A percentile compares a stretch with the other conserved stretches of the same genome.
Evolutionary conservation across 2,888 invertebrate species (phyloP).

Genomic region (Eilema sororculum): DNA sequence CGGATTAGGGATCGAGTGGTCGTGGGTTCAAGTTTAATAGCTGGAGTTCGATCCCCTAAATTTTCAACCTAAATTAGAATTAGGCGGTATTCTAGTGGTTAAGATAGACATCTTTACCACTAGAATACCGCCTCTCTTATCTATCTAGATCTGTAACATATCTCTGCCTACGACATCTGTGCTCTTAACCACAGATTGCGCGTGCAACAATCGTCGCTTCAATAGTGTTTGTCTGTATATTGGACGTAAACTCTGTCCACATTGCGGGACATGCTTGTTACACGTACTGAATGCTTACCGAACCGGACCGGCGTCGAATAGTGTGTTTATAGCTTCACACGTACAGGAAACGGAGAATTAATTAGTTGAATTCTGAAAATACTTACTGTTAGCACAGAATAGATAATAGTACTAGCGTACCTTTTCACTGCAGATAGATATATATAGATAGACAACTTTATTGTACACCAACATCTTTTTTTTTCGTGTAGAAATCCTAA

Average conservation of each 20-base stretch:
- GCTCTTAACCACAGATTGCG: not conserved
- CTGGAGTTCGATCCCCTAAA: too few relatives aligned
- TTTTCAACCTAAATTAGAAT: too few relatives aligned
- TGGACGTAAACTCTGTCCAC: not conserved
- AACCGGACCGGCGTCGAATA: not conserved
- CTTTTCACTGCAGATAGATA: too few relatives aligned
- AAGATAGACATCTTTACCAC: too few relatives aligned
- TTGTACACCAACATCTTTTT: too few relatives aligned
- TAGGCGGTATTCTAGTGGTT: too few relatives aligned
- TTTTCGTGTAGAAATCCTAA: too few relatives aligned
- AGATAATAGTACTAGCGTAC: too few relatives aligned
- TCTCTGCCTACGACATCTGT: not conserved
- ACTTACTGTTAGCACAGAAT: too few relatives aligned
- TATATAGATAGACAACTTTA: too few relatives aligned
- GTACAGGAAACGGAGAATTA: not conserved
- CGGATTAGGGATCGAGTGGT: too few relatives aligned
- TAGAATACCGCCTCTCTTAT: not conserved
- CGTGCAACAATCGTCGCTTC: not conserved
- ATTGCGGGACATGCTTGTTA: not conserved
- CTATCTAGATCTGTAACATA: not conserved
- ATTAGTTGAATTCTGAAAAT: not conserved
- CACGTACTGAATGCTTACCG: constrained; percentile 5
- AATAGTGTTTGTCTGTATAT: constrained; percentile 4
- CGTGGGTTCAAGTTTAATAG: too few relatives aligned
- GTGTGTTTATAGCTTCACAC: not conserved